Evolutionary conservation across 2,888 invertebrate species (phyloP).

Genomic region (Stenodema calcarata): DNA sequence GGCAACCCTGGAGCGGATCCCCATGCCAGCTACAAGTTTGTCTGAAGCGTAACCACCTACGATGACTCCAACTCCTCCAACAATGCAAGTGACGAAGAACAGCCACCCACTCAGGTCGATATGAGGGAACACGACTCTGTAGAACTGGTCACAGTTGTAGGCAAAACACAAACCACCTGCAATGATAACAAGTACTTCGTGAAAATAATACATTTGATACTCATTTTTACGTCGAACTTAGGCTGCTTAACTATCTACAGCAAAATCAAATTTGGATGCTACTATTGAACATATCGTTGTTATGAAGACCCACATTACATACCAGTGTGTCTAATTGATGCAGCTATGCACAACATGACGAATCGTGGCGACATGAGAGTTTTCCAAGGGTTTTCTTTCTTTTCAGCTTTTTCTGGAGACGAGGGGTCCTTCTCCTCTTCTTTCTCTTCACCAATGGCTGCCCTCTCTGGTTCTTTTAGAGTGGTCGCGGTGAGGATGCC

Average conservation of each 20-base stretch:
- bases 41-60: conserved; percentile 76
- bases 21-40: conserved; percentile 86
- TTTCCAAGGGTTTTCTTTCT: conserved; percentile 71
- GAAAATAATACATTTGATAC: neutral
- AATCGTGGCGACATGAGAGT: conserved; percentile 80
- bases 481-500: conserved; percentile 76
- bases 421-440: conserved; percentile 59
- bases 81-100: conserved; percentile 85
- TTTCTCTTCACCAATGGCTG: conserved; percentile 74
- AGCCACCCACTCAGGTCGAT: conserved; percentile 90
- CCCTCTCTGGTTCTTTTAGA: conserved; percentile 77
- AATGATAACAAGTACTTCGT: conserved; percentile 47
- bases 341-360: conserved; percentile 81
- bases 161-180: conserved; percentile 88
- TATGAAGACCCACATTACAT: neutral
- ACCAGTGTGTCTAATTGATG: conserved; percentile 87
- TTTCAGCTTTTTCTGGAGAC: conserved; percentile 60
- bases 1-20: conserved; percentile 79
- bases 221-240: too few species aligned
- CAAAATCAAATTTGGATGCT: too few species aligned
- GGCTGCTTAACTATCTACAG: too few species aligned
- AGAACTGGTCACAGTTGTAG: conserved; percentile 89
- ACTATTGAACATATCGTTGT: too few species aligned
- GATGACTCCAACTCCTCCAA: conserved; percentile 74
- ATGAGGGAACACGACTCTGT: conserved; percentile 86